A percentile compares a stretch with the other conserved stretches of the same genome.
These are phyloP conservation scores for Malurus melanocephalus DNA, from an alignment of 2,113 vertebrate species.

Conservation along the genomic window DNA sequence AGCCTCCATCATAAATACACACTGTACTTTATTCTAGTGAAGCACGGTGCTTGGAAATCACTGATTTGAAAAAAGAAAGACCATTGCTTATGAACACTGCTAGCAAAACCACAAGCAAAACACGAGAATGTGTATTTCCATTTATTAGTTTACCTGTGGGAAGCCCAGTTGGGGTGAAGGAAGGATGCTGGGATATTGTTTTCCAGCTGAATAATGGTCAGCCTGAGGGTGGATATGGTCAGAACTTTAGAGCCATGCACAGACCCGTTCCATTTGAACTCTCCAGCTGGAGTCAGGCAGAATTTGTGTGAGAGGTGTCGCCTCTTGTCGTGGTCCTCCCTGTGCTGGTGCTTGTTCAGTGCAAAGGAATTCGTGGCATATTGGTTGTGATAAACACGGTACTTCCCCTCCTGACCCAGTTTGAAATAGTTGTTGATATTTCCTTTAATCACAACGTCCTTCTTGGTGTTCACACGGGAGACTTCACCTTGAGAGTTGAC, in stretches of 20 bases:
- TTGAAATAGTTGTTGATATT: slow-evolving; percentile 86
- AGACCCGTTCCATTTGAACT: slow-evolving; percentile 97
- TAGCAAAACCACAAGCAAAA: background rate
- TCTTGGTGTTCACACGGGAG: slow-evolving; percentile 84
- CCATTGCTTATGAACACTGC: background rate
- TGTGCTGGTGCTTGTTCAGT: slow-evolving; percentile 96
- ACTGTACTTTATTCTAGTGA: background rate
- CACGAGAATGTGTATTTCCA: background rate
- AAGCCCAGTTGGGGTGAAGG: slow-evolving; percentile 97
- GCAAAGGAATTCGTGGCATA: slow-evolving; percentile 94
- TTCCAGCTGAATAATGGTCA: slow-evolving; percentile 95
- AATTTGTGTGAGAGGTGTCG: slow-evolving; percentile 96
- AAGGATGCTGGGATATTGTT: slow-evolving; percentile 92
- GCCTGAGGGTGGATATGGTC: slow-evolving; percentile 90
- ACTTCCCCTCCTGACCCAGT: slow-evolving; percentile 96
- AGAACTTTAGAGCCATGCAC: slow-evolving; percentile 93
- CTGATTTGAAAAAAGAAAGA: background rate
- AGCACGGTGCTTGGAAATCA: background rate
- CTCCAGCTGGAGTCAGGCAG: slow-evolving; percentile 90
- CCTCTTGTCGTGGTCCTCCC: slow-evolving; percentile 96
- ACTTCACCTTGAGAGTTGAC: slow-evolving; percentile 90
- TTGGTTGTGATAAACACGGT: slow-evolving; percentile 95
- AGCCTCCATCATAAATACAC: background rate
- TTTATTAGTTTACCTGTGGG: slow-evolving; percentile 87
- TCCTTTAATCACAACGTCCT: slow-evolving; percentile 88